A percentile compares a stretch with the other conserved stretches of the same genome.
Conservation (phyloP, 2,888 invertebrate species). For the Heterodera filipjevi region DNA sequence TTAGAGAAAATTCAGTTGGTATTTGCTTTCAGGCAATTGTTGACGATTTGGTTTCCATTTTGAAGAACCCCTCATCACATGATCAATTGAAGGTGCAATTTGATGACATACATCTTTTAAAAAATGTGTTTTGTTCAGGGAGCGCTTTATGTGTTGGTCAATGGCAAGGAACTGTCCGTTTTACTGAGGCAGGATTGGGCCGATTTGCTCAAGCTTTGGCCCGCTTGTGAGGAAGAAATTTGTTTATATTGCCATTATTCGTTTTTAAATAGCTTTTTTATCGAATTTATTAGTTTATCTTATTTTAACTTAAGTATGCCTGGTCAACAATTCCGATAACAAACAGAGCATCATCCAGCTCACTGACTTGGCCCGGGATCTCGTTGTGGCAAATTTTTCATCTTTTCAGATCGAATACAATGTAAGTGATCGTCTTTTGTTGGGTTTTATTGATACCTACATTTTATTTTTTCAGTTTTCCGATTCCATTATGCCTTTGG, state of each 20-base stretch:
- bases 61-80: slow-evolving; percentile 72
- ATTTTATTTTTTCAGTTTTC: slow-evolving; percentile 38
- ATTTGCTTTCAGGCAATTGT: slow-evolving; percentile 59
- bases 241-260: not conserved
- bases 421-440: not conserved
- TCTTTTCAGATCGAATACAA: slow-evolving; percentile 56
- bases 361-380: slow-evolving; percentile 67
- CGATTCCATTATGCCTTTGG: slow-evolving; percentile 39
- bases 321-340: slow-evolving; percentile 13
- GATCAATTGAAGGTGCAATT: slow-evolving; percentile 74
- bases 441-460: not conserved
- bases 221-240: slow-evolving; percentile 70
- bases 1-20: slow-evolving; percentile 68
- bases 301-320: not conserved
- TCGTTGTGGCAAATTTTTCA: slow-evolving; percentile 64
- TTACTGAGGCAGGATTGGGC: slow-evolving; percentile 77
- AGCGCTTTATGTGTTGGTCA: slow-evolving; percentile 77
- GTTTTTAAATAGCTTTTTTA: not conserved
- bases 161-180: slow-evolving; percentile 74
- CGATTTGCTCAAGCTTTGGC: slow-evolving; percentile 77
- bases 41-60: slow-evolving; percentile 72
- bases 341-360: slow-evolving; percentile 57
- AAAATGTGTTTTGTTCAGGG: slow-evolving; percentile 70
- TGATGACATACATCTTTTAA: not conserved
- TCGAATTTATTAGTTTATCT: not conserved